Evolutionary conservation across 1,140 invertebrate species (phyloP), one percentile per base, ranked within the genome.

Genomic region (Calosoma granatense): DNA sequence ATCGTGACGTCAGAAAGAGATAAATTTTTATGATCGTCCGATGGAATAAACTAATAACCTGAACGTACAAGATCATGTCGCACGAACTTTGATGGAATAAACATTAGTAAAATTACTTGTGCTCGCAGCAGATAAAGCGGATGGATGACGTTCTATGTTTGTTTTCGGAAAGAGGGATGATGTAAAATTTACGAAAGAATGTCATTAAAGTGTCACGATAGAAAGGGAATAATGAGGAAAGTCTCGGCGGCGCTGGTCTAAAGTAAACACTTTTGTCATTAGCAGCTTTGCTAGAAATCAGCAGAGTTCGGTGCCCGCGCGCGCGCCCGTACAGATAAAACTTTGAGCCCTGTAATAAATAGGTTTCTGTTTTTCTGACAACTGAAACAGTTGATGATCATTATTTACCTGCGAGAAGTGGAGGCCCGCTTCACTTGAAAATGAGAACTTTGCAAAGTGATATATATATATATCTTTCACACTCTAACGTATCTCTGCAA

Each of bases 291-390:
- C 6, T 17, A 6, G 6, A 47, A 47, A 11, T 17, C 15, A 12
- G 9, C 15, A 6, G 17, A 30, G 14, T 30, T 6, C 4, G 14
- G 4, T 6, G 26, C 26, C 6, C 26, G 14, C 4, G 26, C 26
- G 26, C 4, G 41, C 26, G 26, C 6, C 26, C n/a, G 26, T 6
- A 17, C 9, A 47, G 41, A 47, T 47, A 6, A 17, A 36, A 36
- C 15, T 47, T 11, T 17, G 6, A 47, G 41, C 15, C 6, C 41
- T 17, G 17, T 47, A 47, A 47, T 47, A 47, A 47, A 47, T 47
- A 47, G 41, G 41, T 47, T 47, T 47, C 41, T 47, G 41, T 47
- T 47, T 47, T 47, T 47, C 41, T 47, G 41, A 47, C 41, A 47
- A 47, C 41, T 47, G 41, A 47, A 47, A 47, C 41, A 17, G 41